Evolutionary conservation across 2,888 invertebrate species (phyloP).

Genomic region (Achlya flavicornis): DNA sequence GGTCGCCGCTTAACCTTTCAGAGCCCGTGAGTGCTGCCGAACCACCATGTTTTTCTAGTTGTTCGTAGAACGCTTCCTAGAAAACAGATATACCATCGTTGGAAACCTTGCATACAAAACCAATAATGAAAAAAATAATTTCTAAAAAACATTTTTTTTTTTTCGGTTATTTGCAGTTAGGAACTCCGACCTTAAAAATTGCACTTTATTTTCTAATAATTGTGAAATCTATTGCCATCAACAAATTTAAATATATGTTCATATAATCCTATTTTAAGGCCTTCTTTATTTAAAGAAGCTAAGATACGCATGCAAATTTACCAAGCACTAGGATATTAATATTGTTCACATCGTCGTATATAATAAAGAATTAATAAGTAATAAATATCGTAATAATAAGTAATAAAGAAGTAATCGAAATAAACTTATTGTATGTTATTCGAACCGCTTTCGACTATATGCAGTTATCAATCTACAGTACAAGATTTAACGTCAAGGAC

Average conservation of each 20-base stretch:
- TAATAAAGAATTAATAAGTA: no score
- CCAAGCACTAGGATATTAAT: neutral
- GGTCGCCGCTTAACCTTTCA: conserved; percentile 66
- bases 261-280: no score
- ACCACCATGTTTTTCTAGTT: conserved; percentile 91
- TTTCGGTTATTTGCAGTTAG: no score
- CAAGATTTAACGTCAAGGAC: neutral
- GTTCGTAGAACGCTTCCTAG: conserved; percentile 97
- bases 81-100: conserved; percentile 15
- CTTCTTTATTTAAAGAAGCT: no score
- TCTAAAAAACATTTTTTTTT: no score
- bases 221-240: no score
- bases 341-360: neutral
- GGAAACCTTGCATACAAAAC: no score
- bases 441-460: neutral
- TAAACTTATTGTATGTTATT: neutral
- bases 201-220: no score
- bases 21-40: conserved; percentile 82
- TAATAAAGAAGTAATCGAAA: no score
- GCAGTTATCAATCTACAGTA: neutral
- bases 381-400: no score
- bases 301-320: neutral
- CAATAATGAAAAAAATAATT: neutral
- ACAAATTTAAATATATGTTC: no score
- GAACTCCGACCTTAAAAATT: no score